phyloP scores from a whole-genome alignment of 2,888 invertebrate species.

The Masnerella sp. region DNA sequence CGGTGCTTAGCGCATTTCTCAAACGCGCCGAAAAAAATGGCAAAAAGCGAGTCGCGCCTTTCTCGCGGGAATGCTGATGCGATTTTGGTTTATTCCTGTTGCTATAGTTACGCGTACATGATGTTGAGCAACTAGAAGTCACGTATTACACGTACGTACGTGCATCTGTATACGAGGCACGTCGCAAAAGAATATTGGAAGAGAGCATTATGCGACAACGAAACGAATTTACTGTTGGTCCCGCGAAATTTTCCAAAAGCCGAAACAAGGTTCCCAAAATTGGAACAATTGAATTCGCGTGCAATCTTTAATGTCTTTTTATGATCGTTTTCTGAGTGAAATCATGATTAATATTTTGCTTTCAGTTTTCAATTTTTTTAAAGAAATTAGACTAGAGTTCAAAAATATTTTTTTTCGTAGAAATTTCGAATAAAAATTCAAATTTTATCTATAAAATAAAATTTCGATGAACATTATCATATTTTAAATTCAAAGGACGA shows the following conservation, averaged over 20 bases:
- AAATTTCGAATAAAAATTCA: too few relatives aligned
- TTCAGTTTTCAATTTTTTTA: too few relatives aligned
- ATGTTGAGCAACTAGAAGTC: constrained; percentile 58
- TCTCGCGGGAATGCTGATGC: constrained; percentile 59
- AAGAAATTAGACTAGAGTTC: too few relatives aligned
- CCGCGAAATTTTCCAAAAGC: constrained; percentile 50
- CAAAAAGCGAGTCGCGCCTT: constrained; percentile 53
- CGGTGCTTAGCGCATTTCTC: constrained; percentile 37
- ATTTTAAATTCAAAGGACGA: too few relatives aligned
- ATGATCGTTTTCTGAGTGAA: too few relatives aligned
- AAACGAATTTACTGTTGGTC: constrained; percentile 60
- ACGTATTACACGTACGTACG: constrained; percentile 57
- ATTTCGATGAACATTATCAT: too few relatives aligned
- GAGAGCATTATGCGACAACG: constrained; percentile 60
- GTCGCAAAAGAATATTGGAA: constrained; percentile 60
- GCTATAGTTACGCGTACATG: constrained; percentile 56
- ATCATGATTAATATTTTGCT: too few relatives aligned
- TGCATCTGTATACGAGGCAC: constrained; percentile 51
- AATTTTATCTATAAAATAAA: too few relatives aligned
- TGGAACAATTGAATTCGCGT: constrained; percentile 46
- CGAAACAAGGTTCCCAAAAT: constrained; percentile 36
- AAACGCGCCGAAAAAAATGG: constrained; percentile 28
- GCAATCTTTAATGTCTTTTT: constrained; percentile 27
- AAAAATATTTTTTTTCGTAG: too few relatives aligned
- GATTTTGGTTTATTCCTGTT: constrained; percentile 58